Evolutionary conservation across 1,140 invertebrate species (phyloP), one percentile per base, ranked within the genome.

Genomic region (Pinna nobilis): DNA sequence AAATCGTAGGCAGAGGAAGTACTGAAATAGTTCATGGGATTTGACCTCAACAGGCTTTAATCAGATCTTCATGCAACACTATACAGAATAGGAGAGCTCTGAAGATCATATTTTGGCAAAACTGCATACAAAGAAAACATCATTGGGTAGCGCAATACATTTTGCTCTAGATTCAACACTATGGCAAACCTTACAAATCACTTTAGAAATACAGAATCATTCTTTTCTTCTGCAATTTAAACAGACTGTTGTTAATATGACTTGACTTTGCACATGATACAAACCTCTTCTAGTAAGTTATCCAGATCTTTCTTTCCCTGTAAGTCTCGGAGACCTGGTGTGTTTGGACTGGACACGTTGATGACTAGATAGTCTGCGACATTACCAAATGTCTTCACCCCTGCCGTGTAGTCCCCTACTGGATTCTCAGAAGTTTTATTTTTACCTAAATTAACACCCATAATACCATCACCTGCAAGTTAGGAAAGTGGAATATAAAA

Each of bases 361-460:
- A 91, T 86, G 1, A 91, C 91, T 4, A 92, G 74, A 77, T 91
- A 92, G 77, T 91, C 91, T n/a, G 89, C 89, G 35, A 90, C 47
- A 25, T 80, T 53, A 15, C 85, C 88, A 81, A 91, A 90, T 53
- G 85, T 85, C 49, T 82, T 75, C 7, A 91, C 85, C 28, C 91
- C 90, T 66, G 87, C 76, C 41, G 90, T 91, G 86, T 98, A 99
- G 89, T 99, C 98, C 20, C 91, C 84, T 28, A 92, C 89, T 0
- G 95, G 90, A 90, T 96, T 92, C 41, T 89, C 77, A 3, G 95
- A 95, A 1, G 89, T 87, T 90, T 98, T 99, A 89, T 99, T 99
- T 88, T 97, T 98, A 0, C 98, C 98, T 49, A 99, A 91, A 91
- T 99, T 99, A 0, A 99, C 92, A 13, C 97, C 97, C 49, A 98